These are phyloP conservation scores for Lepeophtheirus salmonis DNA, from an alignment of 1,140 invertebrate species.

Conservation along the genomic window DNA sequence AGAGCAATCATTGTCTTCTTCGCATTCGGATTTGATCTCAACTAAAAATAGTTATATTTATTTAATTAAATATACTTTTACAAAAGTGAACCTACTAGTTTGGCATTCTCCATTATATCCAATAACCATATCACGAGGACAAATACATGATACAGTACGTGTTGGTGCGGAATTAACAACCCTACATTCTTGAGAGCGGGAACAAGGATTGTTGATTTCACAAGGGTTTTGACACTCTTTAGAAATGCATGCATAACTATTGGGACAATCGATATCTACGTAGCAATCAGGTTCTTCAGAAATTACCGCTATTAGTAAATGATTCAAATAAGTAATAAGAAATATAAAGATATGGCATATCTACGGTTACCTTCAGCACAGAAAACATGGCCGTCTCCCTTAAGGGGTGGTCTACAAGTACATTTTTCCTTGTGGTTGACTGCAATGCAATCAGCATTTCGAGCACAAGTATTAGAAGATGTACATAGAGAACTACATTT, in stretches of 20 bases:
- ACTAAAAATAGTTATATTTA: constrained; percentile 24
- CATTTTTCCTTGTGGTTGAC: constrained; percentile 43
- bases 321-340: not conserved
- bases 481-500: constrained; percentile 62
- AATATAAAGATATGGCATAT: not conserved
- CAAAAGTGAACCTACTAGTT: constrained; percentile 38
- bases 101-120: constrained; percentile 51
- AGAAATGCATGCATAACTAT: constrained; percentile 38
- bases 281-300: constrained; percentile 46
- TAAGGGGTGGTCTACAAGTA: constrained; percentile 53
- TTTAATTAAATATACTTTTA: not conserved
- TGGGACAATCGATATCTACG: constrained; percentile 57
- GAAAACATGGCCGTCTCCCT: constrained; percentile 61
- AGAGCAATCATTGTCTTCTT: constrained; percentile 51
- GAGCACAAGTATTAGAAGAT: constrained; percentile 42
- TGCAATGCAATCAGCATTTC: constrained; percentile 46
- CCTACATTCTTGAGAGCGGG: constrained; percentile 25
- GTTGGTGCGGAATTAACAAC: constrained; percentile 23
- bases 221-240: constrained; percentile 39
- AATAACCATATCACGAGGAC: constrained; percentile 30
- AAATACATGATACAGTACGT: constrained; percentile 25
- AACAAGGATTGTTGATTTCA: constrained; percentile 27
- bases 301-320: constrained; percentile 22
- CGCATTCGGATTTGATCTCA: constrained; percentile 40
- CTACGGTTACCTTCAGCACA: constrained; percentile 30